Evolutionary conservation across 2,797 vertebrate species (phyloP).

Genomic region (Sebastiscus tertius): DNA sequence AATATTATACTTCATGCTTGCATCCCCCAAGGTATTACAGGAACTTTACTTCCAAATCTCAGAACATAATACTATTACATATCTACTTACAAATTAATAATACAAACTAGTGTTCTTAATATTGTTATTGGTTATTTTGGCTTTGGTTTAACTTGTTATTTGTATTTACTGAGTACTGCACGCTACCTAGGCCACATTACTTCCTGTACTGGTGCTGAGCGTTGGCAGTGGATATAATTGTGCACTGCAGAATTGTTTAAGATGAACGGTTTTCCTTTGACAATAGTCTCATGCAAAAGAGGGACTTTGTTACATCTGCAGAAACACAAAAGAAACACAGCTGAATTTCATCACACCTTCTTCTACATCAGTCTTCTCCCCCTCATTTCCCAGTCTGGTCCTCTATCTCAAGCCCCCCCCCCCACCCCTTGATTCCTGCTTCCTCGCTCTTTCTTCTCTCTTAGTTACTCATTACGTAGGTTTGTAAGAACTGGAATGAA

Average conservation of each 20-base stretch:
- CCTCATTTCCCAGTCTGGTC: neutral
- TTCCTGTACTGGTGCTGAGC: neutral
- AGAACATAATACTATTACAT: neutral
- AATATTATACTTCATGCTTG: neutral
- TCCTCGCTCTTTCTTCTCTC: neutral
- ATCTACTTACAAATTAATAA: neutral
- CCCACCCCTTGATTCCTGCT: neutral
- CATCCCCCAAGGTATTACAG: neutral
- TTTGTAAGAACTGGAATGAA: neutral
- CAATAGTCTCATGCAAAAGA: no score
- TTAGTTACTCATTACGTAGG: conserved; percentile 20
- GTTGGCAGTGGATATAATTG: neutral
- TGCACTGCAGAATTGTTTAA: neutral
- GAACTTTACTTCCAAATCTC: neutral
- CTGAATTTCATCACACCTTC: neutral
- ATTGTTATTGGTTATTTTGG: neutral
- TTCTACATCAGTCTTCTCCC: neutral
- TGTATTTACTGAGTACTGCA: neutral
- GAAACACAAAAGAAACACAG: neutral
- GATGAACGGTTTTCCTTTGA: neutral
- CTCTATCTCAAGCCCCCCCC: neutral
- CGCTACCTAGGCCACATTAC: neutral
- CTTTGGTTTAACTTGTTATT: neutral
- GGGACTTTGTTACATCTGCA: neutral
- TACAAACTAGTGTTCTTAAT: neutral